Evolutionary conservation across 1,140 invertebrate species (phyloP).

Genomic region (Orius insidiosus): DNA sequence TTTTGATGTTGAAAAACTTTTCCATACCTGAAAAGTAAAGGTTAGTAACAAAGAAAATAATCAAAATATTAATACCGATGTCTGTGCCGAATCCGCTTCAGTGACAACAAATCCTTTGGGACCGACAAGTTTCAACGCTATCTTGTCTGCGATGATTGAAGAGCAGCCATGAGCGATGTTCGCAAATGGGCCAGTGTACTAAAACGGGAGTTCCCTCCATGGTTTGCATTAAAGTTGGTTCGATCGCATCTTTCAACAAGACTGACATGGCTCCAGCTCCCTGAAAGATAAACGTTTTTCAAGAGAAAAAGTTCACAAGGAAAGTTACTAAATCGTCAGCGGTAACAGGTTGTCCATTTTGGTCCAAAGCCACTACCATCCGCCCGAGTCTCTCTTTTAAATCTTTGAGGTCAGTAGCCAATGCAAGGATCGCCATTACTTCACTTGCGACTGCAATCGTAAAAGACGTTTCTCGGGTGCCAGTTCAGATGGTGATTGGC

Average conservation of each 20-base stretch:
- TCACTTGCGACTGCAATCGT: slow-evolving; percentile 93
- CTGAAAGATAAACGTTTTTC: slow-evolving; percentile 11
- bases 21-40: slow-evolving; percentile 56
- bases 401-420: slow-evolving; percentile 56
- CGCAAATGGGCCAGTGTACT: slow-evolving; percentile 93
- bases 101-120: slow-evolving; percentile 85
- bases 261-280: slow-evolving; percentile 63
- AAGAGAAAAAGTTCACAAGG: too few species aligned
- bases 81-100: slow-evolving; percentile 98
- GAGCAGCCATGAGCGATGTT: slow-evolving; percentile 98
- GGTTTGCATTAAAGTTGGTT: slow-evolving; percentile 95
- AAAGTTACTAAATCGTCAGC: slow-evolving; percentile 89
- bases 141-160: slow-evolving; percentile 85
- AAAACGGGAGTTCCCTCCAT: slow-evolving; percentile 89
- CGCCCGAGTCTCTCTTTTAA: slow-evolving; percentile 73
- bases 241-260: slow-evolving; percentile 84
- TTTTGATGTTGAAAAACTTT: slow-evolving; percentile 98
- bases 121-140: slow-evolving; percentile 89
- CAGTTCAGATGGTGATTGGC: slow-evolving; percentile 88
- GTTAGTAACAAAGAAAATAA: slow-evolving; percentile 4
- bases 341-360: slow-evolving; percentile 65
- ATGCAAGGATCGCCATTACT: slow-evolving; percentile 88
- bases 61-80: slow-evolving; percentile 43
- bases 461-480: slow-evolving; percentile 68
- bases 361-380: slow-evolving; percentile 87